A percentile compares a stretch with the other conserved stretches of the same genome.
Evolutionary conservation across 2,888 invertebrate species (phyloP).

Genomic region (Platycnemis pennipes): DNA sequence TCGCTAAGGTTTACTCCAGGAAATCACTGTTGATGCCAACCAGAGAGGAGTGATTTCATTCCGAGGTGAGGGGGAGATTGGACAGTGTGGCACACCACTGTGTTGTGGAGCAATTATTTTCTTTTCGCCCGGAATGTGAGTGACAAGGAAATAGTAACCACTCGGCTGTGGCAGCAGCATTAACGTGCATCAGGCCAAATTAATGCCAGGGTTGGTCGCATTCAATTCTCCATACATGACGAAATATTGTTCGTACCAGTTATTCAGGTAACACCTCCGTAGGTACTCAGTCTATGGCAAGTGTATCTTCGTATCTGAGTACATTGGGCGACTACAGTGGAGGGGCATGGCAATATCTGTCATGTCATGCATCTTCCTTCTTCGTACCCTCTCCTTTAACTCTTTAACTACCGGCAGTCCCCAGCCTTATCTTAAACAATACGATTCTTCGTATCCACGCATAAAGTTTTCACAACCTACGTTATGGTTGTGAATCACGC

Average conservation of each 20-base stretch:
- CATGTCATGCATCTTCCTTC: background rate
- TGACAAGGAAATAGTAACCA: background rate
- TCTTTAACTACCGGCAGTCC: background rate
- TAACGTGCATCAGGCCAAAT: no score
- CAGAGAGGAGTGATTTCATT: background rate
- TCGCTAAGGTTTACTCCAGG: background rate
- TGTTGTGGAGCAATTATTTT: constrained; percentile 18
- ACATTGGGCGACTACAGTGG: background rate
- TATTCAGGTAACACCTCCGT: background rate
- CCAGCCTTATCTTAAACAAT: background rate
- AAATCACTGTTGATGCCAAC: background rate
- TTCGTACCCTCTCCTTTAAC: background rate
- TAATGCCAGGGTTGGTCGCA: background rate
- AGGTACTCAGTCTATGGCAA: background rate
- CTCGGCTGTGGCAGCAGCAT: background rate
- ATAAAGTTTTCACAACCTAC: no score
- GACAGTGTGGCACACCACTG: background rate
- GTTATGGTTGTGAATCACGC: no score
- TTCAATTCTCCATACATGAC: background rate
- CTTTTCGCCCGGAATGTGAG: background rate
- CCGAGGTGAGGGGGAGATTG: background rate
- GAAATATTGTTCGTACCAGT: background rate
- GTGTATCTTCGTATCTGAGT: background rate
- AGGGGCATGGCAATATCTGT: background rate
- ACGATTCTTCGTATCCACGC: background rate